Evolutionary conservation across 2,113 vertebrate genomes (phyloP).

Genomic region (Phycodurus eques): DNA sequence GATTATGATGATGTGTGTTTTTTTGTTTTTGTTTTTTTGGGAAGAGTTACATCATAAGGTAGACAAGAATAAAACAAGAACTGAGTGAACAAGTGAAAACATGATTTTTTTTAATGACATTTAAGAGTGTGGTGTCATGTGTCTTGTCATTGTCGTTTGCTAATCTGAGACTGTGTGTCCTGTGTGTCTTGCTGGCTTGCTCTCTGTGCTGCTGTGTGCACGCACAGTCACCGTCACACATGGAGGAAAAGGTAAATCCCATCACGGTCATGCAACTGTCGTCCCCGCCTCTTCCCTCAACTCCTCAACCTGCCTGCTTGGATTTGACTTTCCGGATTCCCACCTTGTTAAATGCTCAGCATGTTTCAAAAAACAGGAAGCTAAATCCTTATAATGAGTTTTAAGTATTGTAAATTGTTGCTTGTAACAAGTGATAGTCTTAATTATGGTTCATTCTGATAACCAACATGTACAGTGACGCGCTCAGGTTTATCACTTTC

Average conservation of each 20-base stretch:
- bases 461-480: background rate
- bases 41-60: background rate
- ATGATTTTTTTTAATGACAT: background rate
- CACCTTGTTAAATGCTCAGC: background rate
- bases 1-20: background rate
- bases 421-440: constrained; percentile 1
- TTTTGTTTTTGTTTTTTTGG: background rate
- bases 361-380: background rate
- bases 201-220: constrained; percentile 77
- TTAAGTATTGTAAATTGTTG: background rate
- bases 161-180: constrained; percentile 79
- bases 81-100: background rate
- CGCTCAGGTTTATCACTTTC: background rate
- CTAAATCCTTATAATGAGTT: background rate
- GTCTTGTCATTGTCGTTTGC: constrained; percentile 54
- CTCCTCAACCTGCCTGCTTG: constrained; percentile 29
- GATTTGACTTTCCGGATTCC: constrained; percentile 8
- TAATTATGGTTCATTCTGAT: background rate
- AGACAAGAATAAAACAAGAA: background rate
- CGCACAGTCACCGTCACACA: constrained; percentile 90
- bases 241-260: constrained; percentile 97
- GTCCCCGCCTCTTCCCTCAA: constrained; percentile 1
- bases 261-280: constrained; percentile 22
- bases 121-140: constrained; percentile 13
- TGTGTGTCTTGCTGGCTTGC: constrained; percentile 81